phyloP scores from a whole-genome alignment of 2,797 vertebrate species.

The Siniperca obscura region DNA sequence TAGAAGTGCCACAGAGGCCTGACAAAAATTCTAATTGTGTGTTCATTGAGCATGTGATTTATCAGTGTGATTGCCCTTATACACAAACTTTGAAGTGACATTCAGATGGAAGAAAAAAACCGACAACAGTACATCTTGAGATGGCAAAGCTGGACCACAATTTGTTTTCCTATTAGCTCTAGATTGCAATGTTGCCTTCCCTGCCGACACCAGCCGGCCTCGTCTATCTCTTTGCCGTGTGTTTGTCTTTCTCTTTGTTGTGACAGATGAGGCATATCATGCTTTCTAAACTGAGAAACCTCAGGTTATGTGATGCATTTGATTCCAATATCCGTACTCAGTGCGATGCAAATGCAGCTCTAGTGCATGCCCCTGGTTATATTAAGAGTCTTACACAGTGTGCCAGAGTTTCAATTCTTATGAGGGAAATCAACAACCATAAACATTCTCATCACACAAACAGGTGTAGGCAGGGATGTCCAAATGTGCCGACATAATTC shows the following conservation, averaged over 20 bases:
- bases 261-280: slow-evolving; percentile 33
- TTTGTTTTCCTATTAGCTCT: slow-evolving; percentile 69
- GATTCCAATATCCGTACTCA: neutral
- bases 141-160: slow-evolving; percentile 44
- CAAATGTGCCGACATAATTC: neutral
- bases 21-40: neutral
- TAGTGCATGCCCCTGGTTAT: neutral
- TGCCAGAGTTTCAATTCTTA: neutral
- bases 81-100: slow-evolving; percentile 49
- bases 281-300: slow-evolving; percentile 26
- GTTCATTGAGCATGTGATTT: slow-evolving; percentile 3
- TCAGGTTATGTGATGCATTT: slow-evolving; percentile 16
- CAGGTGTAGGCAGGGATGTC: neutral
- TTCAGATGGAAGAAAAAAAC: slow-evolving; percentile 7
- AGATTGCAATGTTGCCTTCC: slow-evolving; percentile 49
- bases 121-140: slow-evolving; percentile 36
- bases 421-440: neutral
- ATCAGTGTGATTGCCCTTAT: slow-evolving; percentile 11
- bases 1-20: neutral
- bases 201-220: slow-evolving; percentile 25
- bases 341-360: slow-evolving; percentile 6
- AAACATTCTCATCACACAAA: neutral
- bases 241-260: slow-evolving; percentile 57
- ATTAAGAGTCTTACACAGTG: neutral
- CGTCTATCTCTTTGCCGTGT: slow-evolving; percentile 36